phyloP scores from a whole-genome alignment of 2,888 invertebrate species.

The Synergus umbraculus region DNA sequence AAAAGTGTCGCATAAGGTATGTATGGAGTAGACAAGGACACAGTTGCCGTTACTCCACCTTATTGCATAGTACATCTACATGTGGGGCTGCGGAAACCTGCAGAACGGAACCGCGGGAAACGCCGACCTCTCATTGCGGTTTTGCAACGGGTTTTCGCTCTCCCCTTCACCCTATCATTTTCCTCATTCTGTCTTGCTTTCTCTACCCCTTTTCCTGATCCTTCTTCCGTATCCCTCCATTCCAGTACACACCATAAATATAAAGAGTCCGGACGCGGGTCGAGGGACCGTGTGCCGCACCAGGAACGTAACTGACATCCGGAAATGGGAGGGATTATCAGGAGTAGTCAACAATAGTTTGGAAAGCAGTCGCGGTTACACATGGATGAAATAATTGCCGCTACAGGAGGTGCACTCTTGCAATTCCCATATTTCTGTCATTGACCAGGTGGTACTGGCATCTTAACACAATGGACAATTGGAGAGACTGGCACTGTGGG shows the following conservation, averaged over 20 bases:
- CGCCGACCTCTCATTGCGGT: constrained; percentile 48
- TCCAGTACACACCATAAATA: constrained; percentile 1
- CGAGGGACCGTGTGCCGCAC: background rate
- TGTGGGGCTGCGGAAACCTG: constrained; percentile 17
- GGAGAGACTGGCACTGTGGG: background rate
- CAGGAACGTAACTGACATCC: background rate
- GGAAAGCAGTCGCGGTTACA: background rate
- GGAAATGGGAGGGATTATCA: constrained; percentile 26
- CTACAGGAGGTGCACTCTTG: background rate
- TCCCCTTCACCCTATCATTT: constrained; percentile 47
- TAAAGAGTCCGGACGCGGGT: background rate
- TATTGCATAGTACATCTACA: constrained; percentile 44
- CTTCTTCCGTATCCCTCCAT: constrained; percentile 12
- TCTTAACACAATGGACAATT: constrained; percentile 29
- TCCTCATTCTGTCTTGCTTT: constrained; percentile 42
- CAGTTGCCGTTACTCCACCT: constrained; percentile 41
- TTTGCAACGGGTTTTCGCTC: constrained; percentile 47
- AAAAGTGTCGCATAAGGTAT: constrained; percentile 46
- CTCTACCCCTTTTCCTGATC: constrained; percentile 34
- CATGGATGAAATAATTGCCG: constrained; percentile 26
- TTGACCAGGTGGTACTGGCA: constrained; percentile 14
- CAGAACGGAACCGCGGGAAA: constrained; percentile 44
- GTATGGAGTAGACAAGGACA: constrained; percentile 50
- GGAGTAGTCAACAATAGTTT: constrained; percentile 8
- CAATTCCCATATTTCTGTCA: background rate